Evolutionary conservation across 2,113 vertebrate species (phyloP).

Genomic region (Menura novaehollandiae): DNA sequence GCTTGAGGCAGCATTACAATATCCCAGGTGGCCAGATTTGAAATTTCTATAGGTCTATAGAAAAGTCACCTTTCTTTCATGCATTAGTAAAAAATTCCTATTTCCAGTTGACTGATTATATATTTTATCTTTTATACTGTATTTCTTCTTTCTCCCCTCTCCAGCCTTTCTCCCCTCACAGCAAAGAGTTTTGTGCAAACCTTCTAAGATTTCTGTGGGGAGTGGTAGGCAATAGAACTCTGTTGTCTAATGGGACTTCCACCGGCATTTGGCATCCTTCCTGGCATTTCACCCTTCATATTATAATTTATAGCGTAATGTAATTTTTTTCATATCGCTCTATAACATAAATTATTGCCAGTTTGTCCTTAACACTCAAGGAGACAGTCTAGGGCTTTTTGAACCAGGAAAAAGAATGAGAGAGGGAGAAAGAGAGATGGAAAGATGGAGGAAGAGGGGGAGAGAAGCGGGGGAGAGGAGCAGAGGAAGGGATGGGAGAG

Average conservation of each 20-base stretch:
- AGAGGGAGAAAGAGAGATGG: background rate
- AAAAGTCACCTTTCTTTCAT: constrained; percentile 64
- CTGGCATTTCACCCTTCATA: constrained; percentile 69
- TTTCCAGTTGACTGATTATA: constrained; percentile 62
- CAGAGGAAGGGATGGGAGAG: background rate
- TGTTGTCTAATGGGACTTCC: constrained; percentile 74
- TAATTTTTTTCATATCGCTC: constrained; percentile 68
- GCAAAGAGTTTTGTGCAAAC: background rate
- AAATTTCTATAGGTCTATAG: background rate
- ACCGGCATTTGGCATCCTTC: constrained; percentile 64
- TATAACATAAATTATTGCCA: constrained; percentile 76
- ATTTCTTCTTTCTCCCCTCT: background rate
- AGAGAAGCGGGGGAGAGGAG: background rate
- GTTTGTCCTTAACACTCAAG: constrained; percentile 77
- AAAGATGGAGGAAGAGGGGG: background rate
- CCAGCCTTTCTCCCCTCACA: background rate
- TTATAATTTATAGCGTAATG: constrained; percentile 77
- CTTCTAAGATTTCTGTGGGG: constrained; percentile 60
- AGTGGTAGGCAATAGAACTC: constrained; percentile 55
- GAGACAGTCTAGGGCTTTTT: constrained; percentile 64
- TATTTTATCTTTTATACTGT: constrained; percentile 47
- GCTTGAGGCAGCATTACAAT: background rate
- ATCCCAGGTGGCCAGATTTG: background rate
- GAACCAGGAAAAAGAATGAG: background rate
- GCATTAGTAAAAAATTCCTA: constrained; percentile 43